Conservation (phyloP, 2,888 invertebrate genomes). For the Lasioglossum villosulum region DNA sequence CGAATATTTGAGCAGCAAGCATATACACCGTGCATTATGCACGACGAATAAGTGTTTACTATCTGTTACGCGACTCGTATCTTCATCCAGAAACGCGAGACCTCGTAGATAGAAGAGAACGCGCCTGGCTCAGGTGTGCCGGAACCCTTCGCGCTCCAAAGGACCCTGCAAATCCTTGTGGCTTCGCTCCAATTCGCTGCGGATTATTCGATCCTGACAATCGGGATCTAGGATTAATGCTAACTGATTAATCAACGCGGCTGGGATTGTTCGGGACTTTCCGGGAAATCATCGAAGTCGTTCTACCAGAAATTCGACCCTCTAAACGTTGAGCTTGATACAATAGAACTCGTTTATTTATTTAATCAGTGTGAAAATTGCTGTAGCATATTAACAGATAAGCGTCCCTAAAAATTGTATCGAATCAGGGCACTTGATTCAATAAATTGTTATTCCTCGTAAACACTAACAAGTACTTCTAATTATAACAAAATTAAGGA, state of each 20-base stretch:
- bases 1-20: neutral
- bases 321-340: neutral
- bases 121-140: conserved; percentile 6
- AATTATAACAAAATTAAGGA: neutral
- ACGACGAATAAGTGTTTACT: conserved; percentile 5
- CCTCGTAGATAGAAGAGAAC: neutral
- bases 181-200: neutral
- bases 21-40: neutral
- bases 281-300: neutral
- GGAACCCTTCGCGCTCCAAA: neutral
- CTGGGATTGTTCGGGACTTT: neutral
- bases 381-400: neutral
- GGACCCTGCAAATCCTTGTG: neutral
- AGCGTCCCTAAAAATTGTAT: neutral
- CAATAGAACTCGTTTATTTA: neutral
- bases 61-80: neutral
- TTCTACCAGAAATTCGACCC: neutral
- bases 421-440: neutral
- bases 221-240: neutral
- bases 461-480: too few relatives aligned
- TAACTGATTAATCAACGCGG: conserved; percentile 5
- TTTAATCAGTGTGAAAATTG: neutral
- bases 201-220: conserved; percentile 1
- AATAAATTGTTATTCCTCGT: neutral
- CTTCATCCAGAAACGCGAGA: neutral